Percentiles rank a stretch among this genome's conserved stretches.
Evolutionary conservation across 2,888 invertebrate genomes (phyloP).

Genomic region (Pyrochroa serraticornis): DNA sequence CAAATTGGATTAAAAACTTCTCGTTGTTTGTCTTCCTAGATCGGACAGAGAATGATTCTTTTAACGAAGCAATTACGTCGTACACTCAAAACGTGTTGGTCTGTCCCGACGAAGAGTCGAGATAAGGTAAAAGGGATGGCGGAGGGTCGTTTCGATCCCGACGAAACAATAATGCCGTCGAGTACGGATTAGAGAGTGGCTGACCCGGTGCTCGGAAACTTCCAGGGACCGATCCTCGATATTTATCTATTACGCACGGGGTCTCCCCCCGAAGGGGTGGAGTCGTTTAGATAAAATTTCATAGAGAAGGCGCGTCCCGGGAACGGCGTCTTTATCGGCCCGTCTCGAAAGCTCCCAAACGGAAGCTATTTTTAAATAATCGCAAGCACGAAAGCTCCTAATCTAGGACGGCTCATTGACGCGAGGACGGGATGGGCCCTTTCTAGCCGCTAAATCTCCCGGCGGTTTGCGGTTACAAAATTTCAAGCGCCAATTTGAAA

Average conservation of each 20-base stretch:
- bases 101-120: slow-evolving; percentile 17
- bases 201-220: slow-evolving; percentile 16
- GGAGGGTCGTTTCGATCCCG: slow-evolving; percentile 24
- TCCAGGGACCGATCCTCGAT: slow-evolving; percentile 27
- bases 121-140: slow-evolving; percentile 20
- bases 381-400: background rate
- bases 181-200: slow-evolving; percentile 35
- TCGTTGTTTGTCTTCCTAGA: slow-evolving; percentile 31
- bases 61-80: slow-evolving; percentile 41
- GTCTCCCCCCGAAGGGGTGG: background rate
- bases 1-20: slow-evolving; percentile 34
- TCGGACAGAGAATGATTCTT: slow-evolving; percentile 31
- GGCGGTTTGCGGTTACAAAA: no score
- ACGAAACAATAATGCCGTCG: slow-evolving; percentile 37
- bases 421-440: background rate
- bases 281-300: background rate
- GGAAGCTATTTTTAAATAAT: no score
- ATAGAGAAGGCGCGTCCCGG: background rate
- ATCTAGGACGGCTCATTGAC: slow-evolving; percentile 1
- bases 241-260: slow-evolving; percentile 35
- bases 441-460: no score
- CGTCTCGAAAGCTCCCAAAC: no score
- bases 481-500: no score
- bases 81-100: slow-evolving; percentile 29
- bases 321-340: no score